phyloP scores from a whole-genome alignment of 2,888 invertebrate species.

The Polylopha cassiicola region DNA sequence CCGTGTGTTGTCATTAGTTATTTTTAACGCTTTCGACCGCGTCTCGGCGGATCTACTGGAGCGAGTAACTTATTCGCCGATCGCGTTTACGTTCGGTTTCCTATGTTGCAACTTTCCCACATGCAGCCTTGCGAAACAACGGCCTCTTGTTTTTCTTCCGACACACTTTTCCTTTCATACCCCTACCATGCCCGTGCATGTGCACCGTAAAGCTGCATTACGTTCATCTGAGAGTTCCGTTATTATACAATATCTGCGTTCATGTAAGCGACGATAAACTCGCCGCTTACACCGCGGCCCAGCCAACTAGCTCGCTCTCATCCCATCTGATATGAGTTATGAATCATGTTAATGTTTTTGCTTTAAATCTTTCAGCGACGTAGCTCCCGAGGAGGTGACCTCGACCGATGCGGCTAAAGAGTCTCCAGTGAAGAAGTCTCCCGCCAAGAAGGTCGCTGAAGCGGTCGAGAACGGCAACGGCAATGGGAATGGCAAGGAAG shows the following conservation, averaged over 20 bases:
- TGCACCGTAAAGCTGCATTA: slow-evolving; percentile 39
- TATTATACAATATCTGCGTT: slow-evolving; percentile 36
- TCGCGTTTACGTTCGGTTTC: slow-evolving; percentile 56
- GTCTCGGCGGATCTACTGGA: slow-evolving; percentile 42
- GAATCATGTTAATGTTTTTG: slow-evolving; percentile 3
- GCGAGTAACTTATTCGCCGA: slow-evolving; percentile 52
- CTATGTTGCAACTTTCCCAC: slow-evolving; percentile 70
- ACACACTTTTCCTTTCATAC: slow-evolving; percentile 64
- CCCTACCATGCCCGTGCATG: slow-evolving; percentile 44
- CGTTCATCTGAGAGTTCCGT: slow-evolving; percentile 43
- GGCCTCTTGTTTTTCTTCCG: slow-evolving; percentile 67
- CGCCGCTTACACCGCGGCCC: no score
- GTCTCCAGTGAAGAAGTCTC: slow-evolving; percentile 72
- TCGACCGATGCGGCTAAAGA: slow-evolving; percentile 66
- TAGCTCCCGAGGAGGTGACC: slow-evolving; percentile 67
- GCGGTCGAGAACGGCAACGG: slow-evolving; percentile 61
- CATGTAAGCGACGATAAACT: slow-evolving; percentile 8
- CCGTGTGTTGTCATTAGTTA: slow-evolving; percentile 74
- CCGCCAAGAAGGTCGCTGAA: slow-evolving; percentile 69
- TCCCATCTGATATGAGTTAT: slow-evolving; percentile 8
- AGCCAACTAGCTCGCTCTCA: slow-evolving; percentile 4
- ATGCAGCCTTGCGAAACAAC: slow-evolving; percentile 65
- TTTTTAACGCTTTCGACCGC: slow-evolving; percentile 62
- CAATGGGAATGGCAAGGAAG: slow-evolving; percentile 71
- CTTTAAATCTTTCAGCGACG: slow-evolving; percentile 53